Percentiles rank a stretch among this genome's conserved stretches.
phyloP scores from a whole-genome alignment of 1,140 invertebrate genomes.

The Zaprionus taronus region DNA sequence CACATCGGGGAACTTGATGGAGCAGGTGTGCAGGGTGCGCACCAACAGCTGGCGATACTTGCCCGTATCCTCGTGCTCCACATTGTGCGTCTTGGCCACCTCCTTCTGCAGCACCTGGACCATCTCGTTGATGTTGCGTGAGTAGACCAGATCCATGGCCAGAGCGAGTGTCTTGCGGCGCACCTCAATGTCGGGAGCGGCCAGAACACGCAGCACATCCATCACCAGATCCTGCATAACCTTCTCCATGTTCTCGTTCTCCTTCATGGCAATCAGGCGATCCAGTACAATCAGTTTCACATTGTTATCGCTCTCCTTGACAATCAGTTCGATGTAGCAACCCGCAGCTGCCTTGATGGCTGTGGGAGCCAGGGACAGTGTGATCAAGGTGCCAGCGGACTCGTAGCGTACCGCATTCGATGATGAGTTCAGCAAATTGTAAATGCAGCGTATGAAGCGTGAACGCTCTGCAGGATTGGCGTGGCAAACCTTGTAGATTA shows the following conservation, averaged over 20 bases:
- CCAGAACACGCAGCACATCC: conserved; percentile 98
- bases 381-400: conserved; percentile 99
- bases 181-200: conserved; percentile 97
- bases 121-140: conserved; percentile 98
- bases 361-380: conserved; percentile 97
- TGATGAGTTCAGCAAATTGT: conserved; percentile 97
- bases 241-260: conserved; percentile 94
- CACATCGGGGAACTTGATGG: conserved; percentile 99
- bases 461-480: conserved; percentile 98
- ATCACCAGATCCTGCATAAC: conserved; percentile 99
- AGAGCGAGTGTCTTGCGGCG: conserved; percentile 94
- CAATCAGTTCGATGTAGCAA: conserved; percentile 99
- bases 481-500: conserved; percentile 99
- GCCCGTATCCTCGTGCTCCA: conserved; percentile 97
- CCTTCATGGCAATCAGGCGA: conserved; percentile 94
- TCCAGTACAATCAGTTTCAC: conserved; percentile 99
- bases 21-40: conserved; percentile 96
- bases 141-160: conserved; percentile 96
- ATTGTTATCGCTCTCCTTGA: conserved; percentile 99
- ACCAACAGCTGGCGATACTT: conserved; percentile 98
- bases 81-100: conserved; percentile 95
- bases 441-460: conserved; percentile 99
- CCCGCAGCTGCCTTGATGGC: conserved; percentile 98
- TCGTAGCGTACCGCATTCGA: conserved; percentile 99
- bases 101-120: conserved; percentile 97